A percentile compares a stretch with the other conserved stretches of the same genome.
Evolutionary conservation across 2,113 vertebrate species (phyloP).

Genomic region (Eubucco bourcierii): DNA sequence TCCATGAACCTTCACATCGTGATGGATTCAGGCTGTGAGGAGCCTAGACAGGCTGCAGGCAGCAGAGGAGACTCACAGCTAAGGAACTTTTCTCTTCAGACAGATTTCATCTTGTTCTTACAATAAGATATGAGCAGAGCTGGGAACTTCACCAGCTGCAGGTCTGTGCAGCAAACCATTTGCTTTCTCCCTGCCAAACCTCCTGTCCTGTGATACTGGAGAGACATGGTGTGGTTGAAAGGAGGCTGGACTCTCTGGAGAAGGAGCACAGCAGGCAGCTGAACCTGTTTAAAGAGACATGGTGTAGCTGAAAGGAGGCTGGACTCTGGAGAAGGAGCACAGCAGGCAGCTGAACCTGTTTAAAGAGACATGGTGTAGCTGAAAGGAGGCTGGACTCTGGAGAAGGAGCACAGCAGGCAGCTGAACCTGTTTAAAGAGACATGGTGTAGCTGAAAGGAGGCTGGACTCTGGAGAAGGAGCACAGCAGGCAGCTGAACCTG

Average conservation of each 20-base stretch:
- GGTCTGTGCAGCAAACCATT: not conserved
- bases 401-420: too few species aligned
- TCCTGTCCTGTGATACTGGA: fast-evolving
- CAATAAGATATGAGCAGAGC: not conserved
- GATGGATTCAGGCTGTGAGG: not conserved
- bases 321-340: too few species aligned
- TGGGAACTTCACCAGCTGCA: not conserved
- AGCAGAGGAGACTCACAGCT: not conserved
- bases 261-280: fast-evolving
- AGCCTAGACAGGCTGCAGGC: not conserved
- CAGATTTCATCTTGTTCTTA: not conserved
- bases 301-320: too few species aligned
- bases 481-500: too few species aligned
- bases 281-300: not conserved
- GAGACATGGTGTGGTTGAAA: not conserved
- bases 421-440: too few species aligned
- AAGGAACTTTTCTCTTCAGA: not conserved
- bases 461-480: too few species aligned
- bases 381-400: too few species aligned
- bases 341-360: too few species aligned
- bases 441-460: too few species aligned
- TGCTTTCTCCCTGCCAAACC: not conserved
- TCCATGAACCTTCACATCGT: not conserved
- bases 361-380: too few species aligned
- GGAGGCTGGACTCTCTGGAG: not conserved